These are phyloP conservation scores for Myotis daubentonii DNA, from an alignment of 2,797 vertebrate species.

Conservation along the genomic window DNA sequence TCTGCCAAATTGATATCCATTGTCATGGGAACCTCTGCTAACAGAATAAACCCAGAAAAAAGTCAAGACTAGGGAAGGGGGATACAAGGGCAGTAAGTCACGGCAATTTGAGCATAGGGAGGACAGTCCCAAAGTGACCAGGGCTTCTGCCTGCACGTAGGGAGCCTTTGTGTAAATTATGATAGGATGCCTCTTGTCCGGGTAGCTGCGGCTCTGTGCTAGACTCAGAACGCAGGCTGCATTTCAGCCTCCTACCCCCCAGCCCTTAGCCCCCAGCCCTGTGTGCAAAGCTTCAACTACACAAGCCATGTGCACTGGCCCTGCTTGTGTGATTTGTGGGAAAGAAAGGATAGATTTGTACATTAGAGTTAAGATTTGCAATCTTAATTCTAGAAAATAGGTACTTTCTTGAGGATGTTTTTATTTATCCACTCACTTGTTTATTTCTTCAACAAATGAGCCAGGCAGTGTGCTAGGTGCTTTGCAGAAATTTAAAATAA, in stretches of 20 bases:
- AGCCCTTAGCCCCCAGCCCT: neutral
- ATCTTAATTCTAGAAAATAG: neutral
- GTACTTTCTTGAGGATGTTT: neutral
- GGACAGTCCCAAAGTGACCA: neutral
- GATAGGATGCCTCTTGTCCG: neutral
- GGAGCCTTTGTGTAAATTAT: neutral
- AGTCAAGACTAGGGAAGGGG: neutral
- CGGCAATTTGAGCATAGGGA: neutral
- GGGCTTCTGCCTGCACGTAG: neutral
- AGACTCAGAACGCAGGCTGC: neutral
- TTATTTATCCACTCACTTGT: neutral
- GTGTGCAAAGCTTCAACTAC: neutral
- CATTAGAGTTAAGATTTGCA: neutral
- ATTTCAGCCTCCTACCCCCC: neutral
- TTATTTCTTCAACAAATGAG: neutral
- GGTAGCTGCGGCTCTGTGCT: neutral
- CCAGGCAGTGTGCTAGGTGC: neutral
- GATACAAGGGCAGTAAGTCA: neutral
- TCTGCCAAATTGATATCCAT: neutral
- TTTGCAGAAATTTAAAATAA: constrained; percentile 36
- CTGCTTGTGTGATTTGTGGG: neutral
- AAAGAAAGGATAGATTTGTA: neutral
- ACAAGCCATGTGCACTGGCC: neutral
- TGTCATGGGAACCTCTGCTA: neutral
- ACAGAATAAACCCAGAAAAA: neutral